Evolutionary conservation across 2,797 vertebrate genomes (phyloP).

Genomic region (Sarcoramphus papa): DNA sequence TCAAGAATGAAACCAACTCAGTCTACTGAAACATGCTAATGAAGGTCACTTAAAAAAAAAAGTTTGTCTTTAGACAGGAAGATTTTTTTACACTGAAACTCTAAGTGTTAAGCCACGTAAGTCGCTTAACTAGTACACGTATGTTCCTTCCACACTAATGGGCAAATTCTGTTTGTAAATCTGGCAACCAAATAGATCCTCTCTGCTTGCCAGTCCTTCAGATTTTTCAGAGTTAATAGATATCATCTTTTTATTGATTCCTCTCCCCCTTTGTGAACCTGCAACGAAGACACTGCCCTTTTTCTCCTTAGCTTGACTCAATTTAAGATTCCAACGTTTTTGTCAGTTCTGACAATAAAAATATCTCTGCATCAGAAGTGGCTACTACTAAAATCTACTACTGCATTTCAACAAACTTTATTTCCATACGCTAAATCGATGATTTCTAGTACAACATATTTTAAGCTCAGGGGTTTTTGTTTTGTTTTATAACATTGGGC

Average conservation of each 20-base stretch:
- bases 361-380: neutral
- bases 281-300: neutral
- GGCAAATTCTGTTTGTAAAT: neutral
- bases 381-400: neutral
- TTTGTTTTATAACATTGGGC: neutral
- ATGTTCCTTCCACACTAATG: neutral
- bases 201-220: neutral
- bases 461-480: neutral
- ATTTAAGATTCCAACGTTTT: neutral
- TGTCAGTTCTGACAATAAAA: neutral
- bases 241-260: neutral
- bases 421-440: neutral
- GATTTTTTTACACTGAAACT: neutral
- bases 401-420: neutral
- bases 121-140: neutral
- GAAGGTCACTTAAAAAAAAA: neutral
- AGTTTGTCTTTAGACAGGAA: neutral
- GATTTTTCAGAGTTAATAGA: neutral
- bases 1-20: neutral
- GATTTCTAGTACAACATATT: neutral
- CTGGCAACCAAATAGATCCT: neutral
- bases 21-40: neutral
- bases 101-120: neutral
- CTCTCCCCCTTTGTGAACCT: neutral
- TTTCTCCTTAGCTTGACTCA: neutral